Evolutionary conservation across 2,113 vertebrate genomes (phyloP), one percentile per base, ranked within the genome.

Genomic region (Sinocyclocheilus rhinocerous): DNA sequence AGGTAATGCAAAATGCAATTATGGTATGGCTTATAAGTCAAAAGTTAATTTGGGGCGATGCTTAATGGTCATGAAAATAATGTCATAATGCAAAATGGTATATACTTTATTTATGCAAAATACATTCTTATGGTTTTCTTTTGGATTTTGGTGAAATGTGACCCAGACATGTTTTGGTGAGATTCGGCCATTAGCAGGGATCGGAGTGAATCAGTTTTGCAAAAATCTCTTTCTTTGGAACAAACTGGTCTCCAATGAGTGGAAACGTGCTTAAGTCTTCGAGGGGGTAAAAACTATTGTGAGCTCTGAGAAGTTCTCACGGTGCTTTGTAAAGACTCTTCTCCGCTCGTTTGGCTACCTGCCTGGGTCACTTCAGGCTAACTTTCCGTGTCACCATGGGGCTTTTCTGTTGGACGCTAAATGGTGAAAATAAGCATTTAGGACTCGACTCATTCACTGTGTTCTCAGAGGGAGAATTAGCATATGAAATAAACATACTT

Each of bases 241-340:
- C 55, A 79, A 61, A 63, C 55, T 24, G 0, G 24, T 63, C 55
- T 80, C 33, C 57, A 63, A 16, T 16, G 77, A 80, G 77, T 61
- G 77, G 33, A 80, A 80, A 80, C 55, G 36, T 63, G 77, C 77
- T 83, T 48, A 36, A 80, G 63, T 45, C 80, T 79, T 88, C 36
- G 82, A 50, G 84, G 16, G 65, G 11, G 80, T 72, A 57, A 52
- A 72, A 75, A 48, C 57, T 55, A 70, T 86, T 88, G 85, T 81
- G 57, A 81, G 79, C 81, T 26, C 75, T 9, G 84, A 86, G 76
- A 84, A 42, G 87, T 86, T 88, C 87, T 88, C 87, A 88, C 87
- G 85, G 83, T 75, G 70, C 81, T 86, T 75, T 88, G 76, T 78
- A 84, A 86, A 78, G 76, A 84, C 75, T 76, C 67, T 80, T 85